These are phyloP conservation scores for Drosophila azteca DNA, from an alignment of 1,140 invertebrate species.

Conservation along the genomic window DNA sequence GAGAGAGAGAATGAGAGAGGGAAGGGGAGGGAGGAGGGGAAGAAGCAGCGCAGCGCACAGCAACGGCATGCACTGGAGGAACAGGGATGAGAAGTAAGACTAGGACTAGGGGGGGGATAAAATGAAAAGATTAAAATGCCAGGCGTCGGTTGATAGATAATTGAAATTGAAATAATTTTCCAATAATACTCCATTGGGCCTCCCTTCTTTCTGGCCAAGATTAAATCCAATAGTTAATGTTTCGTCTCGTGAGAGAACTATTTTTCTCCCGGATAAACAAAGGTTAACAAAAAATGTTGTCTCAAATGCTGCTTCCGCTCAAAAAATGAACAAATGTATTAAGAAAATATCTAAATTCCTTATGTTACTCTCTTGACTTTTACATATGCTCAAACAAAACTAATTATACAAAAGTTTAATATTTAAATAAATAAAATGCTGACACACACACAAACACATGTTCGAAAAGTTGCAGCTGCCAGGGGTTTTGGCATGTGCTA, in stretches of 20 bases:
- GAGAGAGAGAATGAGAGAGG: constrained; percentile 15
- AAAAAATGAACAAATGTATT: too few species aligned
- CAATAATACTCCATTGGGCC: background rate
- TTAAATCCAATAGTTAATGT: too few species aligned
- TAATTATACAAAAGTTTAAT: constrained; percentile 37
- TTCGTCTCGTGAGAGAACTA: background rate
- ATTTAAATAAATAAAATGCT: constrained; percentile 78
- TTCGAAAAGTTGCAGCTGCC: constrained; percentile 41
- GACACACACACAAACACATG: constrained; percentile 24
- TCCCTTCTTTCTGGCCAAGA: too few species aligned
- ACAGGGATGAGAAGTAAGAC: background rate
- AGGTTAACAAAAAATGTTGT: constrained; percentile 13
- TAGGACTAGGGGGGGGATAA: background rate
- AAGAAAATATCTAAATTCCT: too few species aligned
- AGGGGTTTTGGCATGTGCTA: constrained; percentile 24
- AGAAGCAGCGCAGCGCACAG: constrained; percentile 35
- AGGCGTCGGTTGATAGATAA: background rate
- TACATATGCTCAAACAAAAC: constrained; percentile 54
- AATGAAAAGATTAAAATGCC: background rate
- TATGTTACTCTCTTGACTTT: background rate
- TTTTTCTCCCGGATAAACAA: constrained; percentile 25
- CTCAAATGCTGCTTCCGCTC: too few species aligned
- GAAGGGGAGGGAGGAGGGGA: too few species aligned
- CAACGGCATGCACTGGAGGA: constrained; percentile 62
- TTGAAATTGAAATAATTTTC: constrained; percentile 1